Evolutionary conservation across 2,888 invertebrate species (phyloP), one percentile per base, ranked within the genome.

Genomic region (Dasypogon diadema): DNA sequence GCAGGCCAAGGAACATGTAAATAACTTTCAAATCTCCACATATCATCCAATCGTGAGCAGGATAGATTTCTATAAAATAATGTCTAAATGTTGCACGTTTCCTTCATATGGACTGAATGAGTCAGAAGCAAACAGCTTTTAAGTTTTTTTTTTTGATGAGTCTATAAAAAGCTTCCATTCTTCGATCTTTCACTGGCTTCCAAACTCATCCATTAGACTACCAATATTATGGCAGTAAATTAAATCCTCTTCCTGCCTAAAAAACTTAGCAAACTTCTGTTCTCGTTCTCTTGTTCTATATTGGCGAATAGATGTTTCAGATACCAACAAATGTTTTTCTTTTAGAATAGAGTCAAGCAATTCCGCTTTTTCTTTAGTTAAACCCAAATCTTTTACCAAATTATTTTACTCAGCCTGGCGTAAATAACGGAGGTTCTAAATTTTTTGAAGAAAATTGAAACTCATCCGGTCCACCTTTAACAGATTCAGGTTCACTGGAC

Each of bases 41-140:
- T 46, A 46, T 3, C 46, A 46, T 46, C 46, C 46, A 46, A 46
- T 46, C 46, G 46, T 46, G 46, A 46, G 46, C 46, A 6, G 46
- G 5, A 46, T 46, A 46, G 16, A 8, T 46, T 46, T 46, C 46
- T 46, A 12, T 46, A 46, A 46, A 46, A 46, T 46, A 46, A 46
- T 46, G 16, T 46, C 12, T 6, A 46, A n/a, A 46, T 46, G 4
- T 46, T 12, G 6, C n/a, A 46, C 4, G 46, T 46, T 46, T 46
- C 46, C 46, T 46, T 46, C 5, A 46, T 46, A 46, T 46, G 46
- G 46, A 46, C 46, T 14, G 5, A 46, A 14, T 46, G 5, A 46
- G 46, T n/a, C 3, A 46, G 6, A 12, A n/a, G 46, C 46, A 46
- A 46, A 46, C 30, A 30, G 4, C 30, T 30, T 30, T 30, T 30